Evolutionary conservation across 2,113 vertebrate genomes (phyloP).

Genomic region (Thomomys bottae): DNA sequence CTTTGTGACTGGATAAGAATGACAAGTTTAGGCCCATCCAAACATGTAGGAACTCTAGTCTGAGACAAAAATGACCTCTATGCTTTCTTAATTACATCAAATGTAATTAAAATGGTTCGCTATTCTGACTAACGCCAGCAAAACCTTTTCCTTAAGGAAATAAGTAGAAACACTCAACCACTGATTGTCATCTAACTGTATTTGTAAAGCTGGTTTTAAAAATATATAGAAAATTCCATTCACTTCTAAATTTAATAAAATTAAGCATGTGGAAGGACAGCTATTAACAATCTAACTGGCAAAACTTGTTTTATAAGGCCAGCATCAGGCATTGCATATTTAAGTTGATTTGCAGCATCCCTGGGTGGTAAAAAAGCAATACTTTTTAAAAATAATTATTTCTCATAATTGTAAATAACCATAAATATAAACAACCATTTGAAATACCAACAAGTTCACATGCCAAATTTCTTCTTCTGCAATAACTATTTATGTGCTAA

Average conservation of each 20-base stretch:
- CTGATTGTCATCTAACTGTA: background rate
- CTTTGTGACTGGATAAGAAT: background rate
- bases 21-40: background rate
- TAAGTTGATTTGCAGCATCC: background rate
- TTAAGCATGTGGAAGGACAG: background rate
- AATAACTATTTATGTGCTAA: background rate
- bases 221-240: background rate
- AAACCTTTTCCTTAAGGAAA: background rate
- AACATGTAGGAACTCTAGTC: too few relatives aligned
- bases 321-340: background rate
- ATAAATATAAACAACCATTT: conserved; percentile 1
- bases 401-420: too few relatives aligned
- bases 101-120: too few relatives aligned
- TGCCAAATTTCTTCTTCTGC: conserved; percentile 31
- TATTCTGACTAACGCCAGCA: too few relatives aligned
- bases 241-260: conserved; percentile 4
- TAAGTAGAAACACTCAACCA: background rate
- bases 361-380: background rate
- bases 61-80: background rate
- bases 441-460: conserved; percentile 2
- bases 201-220: background rate
- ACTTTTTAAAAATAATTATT: background rate
- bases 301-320: background rate
- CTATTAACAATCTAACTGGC: background rate
- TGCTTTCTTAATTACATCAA: too few relatives aligned